Conservation (phyloP, 2,113 vertebrate genomes). For the Mirounga angustirostris region DNA sequence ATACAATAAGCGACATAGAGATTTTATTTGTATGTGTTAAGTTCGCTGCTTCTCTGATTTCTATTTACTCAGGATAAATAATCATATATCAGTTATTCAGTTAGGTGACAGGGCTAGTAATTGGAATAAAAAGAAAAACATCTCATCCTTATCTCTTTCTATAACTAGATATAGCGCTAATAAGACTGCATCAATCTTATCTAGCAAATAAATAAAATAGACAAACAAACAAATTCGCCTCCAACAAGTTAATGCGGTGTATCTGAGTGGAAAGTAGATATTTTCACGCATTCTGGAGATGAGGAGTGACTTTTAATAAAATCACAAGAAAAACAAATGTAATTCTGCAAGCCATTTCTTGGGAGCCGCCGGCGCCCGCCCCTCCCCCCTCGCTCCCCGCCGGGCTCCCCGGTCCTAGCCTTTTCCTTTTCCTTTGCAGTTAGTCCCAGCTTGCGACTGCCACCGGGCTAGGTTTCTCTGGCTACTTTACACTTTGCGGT, state of each 20-base stretch:
- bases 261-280: constrained; percentile 99
- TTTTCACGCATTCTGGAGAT: constrained; percentile 98
- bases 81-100: constrained; percentile 93
- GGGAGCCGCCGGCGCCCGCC: constrained; percentile 89
- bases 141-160: constrained; percentile 91
- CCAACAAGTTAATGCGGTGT: constrained; percentile 97
- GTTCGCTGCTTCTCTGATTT: constrained; percentile 91
- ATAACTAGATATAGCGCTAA: constrained; percentile 94
- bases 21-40: constrained; percentile 89
- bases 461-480: constrained; percentile 82
- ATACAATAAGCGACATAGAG: constrained; percentile 85
- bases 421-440: constrained; percentile 81
- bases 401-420: constrained; percentile 79
- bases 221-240: constrained; percentile 98
- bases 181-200: constrained; percentile 99
- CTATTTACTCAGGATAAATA: constrained; percentile 93
- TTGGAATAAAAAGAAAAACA: constrained; percentile 93
- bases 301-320: constrained; percentile 98
- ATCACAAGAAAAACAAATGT: constrained; percentile 99
- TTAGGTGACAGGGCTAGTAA: constrained; percentile 93
- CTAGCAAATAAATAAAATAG: constrained; percentile 97
- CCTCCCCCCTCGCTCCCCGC: neutral
- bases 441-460: constrained; percentile 83
- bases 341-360: constrained; percentile 96
- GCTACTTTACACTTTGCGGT: constrained; percentile 42